Evolutionary conservation across 30 jellyfish, hydroid and myxozoan species (phyloP), one percentile per base, ranked within the genome.

Genomic region (Hydractinia symbiolongicarpus): DNA sequence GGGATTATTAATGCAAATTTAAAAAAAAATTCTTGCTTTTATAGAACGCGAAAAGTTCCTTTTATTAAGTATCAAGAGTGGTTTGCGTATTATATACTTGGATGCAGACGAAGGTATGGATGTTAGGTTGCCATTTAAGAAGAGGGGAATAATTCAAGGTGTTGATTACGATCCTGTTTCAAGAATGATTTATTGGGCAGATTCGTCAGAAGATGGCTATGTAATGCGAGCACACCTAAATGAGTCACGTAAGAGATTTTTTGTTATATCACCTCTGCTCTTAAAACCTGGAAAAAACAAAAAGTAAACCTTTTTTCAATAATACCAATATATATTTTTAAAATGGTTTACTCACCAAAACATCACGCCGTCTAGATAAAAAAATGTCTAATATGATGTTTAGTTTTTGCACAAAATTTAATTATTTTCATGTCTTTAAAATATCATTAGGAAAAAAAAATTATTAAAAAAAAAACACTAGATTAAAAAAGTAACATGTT

Each of bases 161-260:
- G 96, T 91, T 20, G 98, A 91, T 79, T 91, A 85, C 61, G 98
- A 91, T 69, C 80, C 90, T 15, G 95, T 91, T 8, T 96, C 83
- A 55, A 90, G 80, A 40, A 77, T 54, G 78, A 73, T 87, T 6
- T 91, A 86, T 58, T 91, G 98, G 98, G 69, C 98, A 5, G 98
- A 91, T 69, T 14, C 15, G 11, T 52, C 6, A 9, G 81, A 53
- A 0, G 15, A 60, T 66, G 87, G 86, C 9, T 55, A 71, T 81
- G 82, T 91, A 30, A 82, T 79, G 88, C 66, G 84, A 61, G 93
- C 95, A 16, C 50, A 52, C 44, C 81, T 86, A 7, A 81, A 91
- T 83, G 98, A 96, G 11, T 79, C 87, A 58, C 69, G 87, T 79
- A 15, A 8, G 80, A 19, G 20, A 13, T 71, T 50, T 30, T 30